phyloP scores from a whole-genome alignment of 1,140 invertebrate genomes.

The Nephila pilipes region DNA sequence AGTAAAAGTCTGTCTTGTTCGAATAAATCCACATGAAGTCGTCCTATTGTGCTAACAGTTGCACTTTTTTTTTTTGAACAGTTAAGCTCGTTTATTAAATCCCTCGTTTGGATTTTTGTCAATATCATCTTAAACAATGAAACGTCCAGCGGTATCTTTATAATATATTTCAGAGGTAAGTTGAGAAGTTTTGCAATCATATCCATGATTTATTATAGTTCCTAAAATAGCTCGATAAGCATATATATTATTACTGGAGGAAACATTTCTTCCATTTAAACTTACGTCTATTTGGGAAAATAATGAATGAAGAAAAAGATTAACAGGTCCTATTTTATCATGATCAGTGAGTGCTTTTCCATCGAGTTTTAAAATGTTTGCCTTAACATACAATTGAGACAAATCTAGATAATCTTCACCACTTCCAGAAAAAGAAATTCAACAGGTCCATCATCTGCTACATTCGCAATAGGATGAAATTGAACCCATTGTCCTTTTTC shows the following conservation, averaged over 20 bases:
- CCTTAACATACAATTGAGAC: constrained; percentile 12
- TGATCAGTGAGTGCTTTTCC: not conserved
- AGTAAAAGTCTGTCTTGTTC: too few relatives aligned
- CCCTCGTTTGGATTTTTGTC: too few relatives aligned
- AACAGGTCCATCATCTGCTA: constrained; percentile 20
- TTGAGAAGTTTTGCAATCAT: not conserved
- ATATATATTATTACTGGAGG: not conserved
- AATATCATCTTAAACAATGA: not conserved
- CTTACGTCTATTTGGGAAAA: constrained; percentile 51
- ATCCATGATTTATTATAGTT: not conserved
- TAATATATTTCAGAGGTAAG: constrained; percentile 42
- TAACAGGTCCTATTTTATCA: constrained; percentile 44
- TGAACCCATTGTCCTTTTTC: constrained; percentile 58
- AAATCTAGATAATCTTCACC: constrained; percentile 57
- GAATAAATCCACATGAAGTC: too few relatives aligned
- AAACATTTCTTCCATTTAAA: constrained; percentile 36
- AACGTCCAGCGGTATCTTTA: not conserved
- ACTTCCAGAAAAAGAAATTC: constrained; percentile 30
- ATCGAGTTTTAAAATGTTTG: constrained; percentile 38
- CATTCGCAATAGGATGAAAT: constrained; percentile 52
- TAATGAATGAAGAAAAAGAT: constrained; percentile 51
- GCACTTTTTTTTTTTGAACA: too few relatives aligned
- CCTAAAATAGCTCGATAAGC: not conserved
- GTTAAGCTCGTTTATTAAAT: too few relatives aligned
- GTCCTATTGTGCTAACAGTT: too few relatives aligned